Evolutionary conservation across 2,888 invertebrate genomes (phyloP), one percentile per base, ranked within the genome.

Genomic region (Tiliacea citrago): DNA sequence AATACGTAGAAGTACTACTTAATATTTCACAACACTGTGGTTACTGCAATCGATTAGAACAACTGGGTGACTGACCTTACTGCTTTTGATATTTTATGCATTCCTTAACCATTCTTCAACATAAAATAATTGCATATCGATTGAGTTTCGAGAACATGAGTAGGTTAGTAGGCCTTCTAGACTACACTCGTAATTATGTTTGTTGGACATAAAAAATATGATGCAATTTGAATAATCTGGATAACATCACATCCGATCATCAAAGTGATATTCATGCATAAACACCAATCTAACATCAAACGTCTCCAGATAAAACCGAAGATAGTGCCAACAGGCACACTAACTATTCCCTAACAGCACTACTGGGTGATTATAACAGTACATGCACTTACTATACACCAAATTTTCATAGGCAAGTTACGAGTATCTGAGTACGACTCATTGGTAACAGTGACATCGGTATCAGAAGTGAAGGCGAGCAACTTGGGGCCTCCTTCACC

Each of bases 401-500:
- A 63, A 63, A 79, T 81, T 75, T 81, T 51, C 74, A 42, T 82
- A 82, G 83, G 79, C 63, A 82, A 67, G 75, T 70, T 81, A 69
- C 75, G 79, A 29, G 73, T 79, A 68, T 75, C 75, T 83, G 80
- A 83, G 61, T 75, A 75, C 73, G 75, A 81, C 68, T 73, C 76
- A 77, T 79, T 82, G 80, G 72, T 81, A 81, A 78, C 85, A 95
- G 95, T 95, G 69, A 95, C 96, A 42, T 90, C 96, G 75, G 91
- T 94, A 72, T 92, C 95, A 45, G 96, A 96, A 85, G 95, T 95
- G 53, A 96, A 96, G 84, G 84, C 95, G 3, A 96, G 95, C 81
- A 96, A 96, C 84, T 84, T 96, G 49, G 86, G 91, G 10, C 91
- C 94, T 0, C 87, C 94, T 4, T 77, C 92, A 3, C 68, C 82